Evolutionary conservation across 2,888 invertebrate species (phyloP).

Genomic region (Harpalus rubripes): DNA sequence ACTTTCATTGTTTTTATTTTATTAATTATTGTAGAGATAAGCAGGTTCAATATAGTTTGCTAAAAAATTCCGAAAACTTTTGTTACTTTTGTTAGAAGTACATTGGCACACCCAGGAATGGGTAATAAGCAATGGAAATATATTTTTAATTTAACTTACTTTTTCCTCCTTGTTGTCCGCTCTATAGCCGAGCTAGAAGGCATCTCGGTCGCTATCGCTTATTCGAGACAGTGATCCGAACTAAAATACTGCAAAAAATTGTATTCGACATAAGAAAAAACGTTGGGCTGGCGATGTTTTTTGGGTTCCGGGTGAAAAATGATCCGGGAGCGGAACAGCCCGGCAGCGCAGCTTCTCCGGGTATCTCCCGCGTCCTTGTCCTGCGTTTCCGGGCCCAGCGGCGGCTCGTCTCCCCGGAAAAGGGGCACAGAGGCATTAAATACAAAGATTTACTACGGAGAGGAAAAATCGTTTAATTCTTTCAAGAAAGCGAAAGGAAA

Average conservation of each 20-base stretch:
- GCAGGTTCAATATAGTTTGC: too few relatives aligned
- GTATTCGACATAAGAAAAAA: conserved; percentile 72
- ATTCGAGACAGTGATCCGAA: conserved; percentile 52
- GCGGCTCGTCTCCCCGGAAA: not conserved
- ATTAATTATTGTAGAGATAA: too few relatives aligned
- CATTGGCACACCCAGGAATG: too few relatives aligned
- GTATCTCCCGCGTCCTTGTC: conserved; percentile 66
- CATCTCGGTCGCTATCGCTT: not conserved
- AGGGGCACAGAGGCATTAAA: not conserved
- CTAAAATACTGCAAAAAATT: conserved; percentile 71
- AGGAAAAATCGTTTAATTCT: too few relatives aligned
- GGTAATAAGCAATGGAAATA: too few relatives aligned
- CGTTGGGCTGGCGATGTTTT: conserved; percentile 75
- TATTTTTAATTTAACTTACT: too few relatives aligned
- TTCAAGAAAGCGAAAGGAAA: too few relatives aligned
- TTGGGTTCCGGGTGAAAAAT: conserved; percentile 74
- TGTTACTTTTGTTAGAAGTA: too few relatives aligned
- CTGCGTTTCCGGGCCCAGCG: conserved; percentile 60
- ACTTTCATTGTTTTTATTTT: too few relatives aligned
- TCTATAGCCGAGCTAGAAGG: not conserved
- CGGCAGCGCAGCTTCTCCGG: conserved; percentile 67
- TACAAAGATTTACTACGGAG: not conserved
- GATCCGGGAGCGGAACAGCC: conserved; percentile 72
- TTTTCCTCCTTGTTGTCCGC: not conserved
- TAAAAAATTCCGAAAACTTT: too few relatives aligned